phyloP scores from a whole-genome alignment of 1,140 invertebrate genomes.

The Lepidostoma basale region DNA sequence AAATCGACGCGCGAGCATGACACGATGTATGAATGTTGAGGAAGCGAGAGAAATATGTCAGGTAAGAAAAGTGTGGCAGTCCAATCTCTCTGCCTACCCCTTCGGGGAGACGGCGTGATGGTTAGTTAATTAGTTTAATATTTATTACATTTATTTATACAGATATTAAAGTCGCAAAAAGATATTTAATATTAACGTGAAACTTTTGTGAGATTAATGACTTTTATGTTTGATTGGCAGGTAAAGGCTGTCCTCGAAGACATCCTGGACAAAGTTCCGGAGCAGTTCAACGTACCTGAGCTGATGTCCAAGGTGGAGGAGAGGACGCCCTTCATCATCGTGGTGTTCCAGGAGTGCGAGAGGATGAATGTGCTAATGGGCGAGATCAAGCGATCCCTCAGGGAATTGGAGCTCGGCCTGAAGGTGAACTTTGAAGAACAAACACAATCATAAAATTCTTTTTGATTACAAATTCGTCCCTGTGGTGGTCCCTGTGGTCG shows the following conservation, averaged over 20 bases:
- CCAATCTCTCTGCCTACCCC: too few relatives aligned
- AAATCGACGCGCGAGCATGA: too few relatives aligned
- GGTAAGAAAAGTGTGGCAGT: too few relatives aligned
- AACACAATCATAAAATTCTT: too few relatives aligned
- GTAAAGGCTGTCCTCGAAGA: conserved; percentile 85
- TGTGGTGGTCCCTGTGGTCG: too few relatives aligned
- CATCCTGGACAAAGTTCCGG: conserved; percentile 86
- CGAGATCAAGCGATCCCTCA: conserved; percentile 81
- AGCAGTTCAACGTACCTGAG: conserved; percentile 86
- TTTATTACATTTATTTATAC: conserved; percentile 6
- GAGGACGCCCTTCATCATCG: conserved; percentile 88
- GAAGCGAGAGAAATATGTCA: too few relatives aligned
- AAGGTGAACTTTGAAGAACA: too few relatives aligned
- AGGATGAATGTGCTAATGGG: conserved; percentile 87
- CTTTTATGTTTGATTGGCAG: too few relatives aligned
- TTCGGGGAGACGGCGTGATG: too few relatives aligned
- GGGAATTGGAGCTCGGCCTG: conserved; percentile 85
- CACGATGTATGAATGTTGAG: too few relatives aligned
- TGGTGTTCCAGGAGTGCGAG: conserved; percentile 95
- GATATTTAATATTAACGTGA: not conserved
- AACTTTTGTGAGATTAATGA: conserved; percentile 8
- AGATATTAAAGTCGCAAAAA: not conserved
- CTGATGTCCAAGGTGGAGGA: conserved; percentile 89
- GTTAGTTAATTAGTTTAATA: too few relatives aligned
- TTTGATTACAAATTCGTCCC: too few relatives aligned